A percentile compares a stretch with the other conserved stretches of the same genome.
phyloP scores from a whole-genome alignment of 2,888 invertebrate species.

The Macropis europaea region DNA sequence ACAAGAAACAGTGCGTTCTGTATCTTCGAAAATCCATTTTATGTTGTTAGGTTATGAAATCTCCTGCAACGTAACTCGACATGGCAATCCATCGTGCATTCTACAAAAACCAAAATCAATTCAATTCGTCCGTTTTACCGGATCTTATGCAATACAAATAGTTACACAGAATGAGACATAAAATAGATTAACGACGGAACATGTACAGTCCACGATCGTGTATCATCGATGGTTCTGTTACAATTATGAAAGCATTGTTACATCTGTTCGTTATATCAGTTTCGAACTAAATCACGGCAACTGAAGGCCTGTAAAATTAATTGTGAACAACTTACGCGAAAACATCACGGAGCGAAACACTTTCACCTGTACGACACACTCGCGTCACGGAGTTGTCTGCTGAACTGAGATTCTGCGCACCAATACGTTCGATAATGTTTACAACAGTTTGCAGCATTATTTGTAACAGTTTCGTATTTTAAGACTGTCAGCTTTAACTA shows the following conservation, averaged over 20 bases:
- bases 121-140: neutral
- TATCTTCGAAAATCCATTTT: neutral
- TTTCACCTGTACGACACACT: constrained; percentile 38
- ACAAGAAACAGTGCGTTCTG: neutral
- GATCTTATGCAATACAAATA: constrained; percentile 55
- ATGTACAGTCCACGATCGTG: neutral
- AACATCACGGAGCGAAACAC: constrained; percentile 73
- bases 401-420: constrained; percentile 32
- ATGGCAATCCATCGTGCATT: neutral
- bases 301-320: neutral
- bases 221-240: neutral
- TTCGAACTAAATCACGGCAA: neutral
- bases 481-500: neutral
- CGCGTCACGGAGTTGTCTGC: constrained; percentile 40
- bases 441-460: neutral
- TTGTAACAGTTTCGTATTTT: neutral
- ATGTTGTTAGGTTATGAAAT: constrained; percentile 26
- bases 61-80: neutral
- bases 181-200: constrained; percentile 10
- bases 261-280: neutral
- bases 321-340: constrained; percentile 69
- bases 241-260: neutral
- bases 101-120: neutral
- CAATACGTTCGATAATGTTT: neutral
- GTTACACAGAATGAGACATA: constrained; percentile 11